Conservation (phyloP, 2,888 invertebrate genomes). For the Lymantria monacha region DNA sequence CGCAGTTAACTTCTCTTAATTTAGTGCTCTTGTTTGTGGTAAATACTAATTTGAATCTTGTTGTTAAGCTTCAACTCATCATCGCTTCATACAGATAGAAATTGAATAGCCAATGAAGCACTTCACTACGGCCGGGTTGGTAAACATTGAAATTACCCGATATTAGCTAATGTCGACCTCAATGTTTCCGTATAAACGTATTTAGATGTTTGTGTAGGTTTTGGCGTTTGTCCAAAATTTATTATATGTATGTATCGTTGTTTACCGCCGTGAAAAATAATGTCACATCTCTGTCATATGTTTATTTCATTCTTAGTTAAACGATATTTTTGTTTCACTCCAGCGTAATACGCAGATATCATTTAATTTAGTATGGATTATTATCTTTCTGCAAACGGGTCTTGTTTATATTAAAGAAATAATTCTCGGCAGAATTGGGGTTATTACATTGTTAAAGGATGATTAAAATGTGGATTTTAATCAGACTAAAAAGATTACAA, state of each 20-base stretch:
- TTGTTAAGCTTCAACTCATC: constrained; percentile 32
- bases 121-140: constrained; percentile 27
- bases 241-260: constrained; percentile 10
- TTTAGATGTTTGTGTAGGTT: constrained; percentile 8
- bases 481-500: too few species aligned
- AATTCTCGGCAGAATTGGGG: too few species aligned
- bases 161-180: constrained; percentile 21
- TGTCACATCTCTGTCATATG: not conserved
- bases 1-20: constrained; percentile 68
- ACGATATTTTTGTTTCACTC: not conserved
- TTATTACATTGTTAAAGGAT: too few species aligned
- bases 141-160: constrained; percentile 29
- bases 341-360: not conserved
- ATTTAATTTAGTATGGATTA: not conserved
- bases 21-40: constrained; percentile 71
- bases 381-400: not conserved
- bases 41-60: constrained; percentile 73
- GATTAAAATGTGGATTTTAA: too few species aligned
- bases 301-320: not conserved
- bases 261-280: constrained; percentile 17
- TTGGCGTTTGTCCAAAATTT: constrained; percentile 21
- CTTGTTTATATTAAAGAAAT: not conserved
- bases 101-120: constrained; percentile 49
- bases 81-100: constrained; percentile 36
- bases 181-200: constrained; percentile 16